These are phyloP conservation scores for Pseudachorutes palmiensis DNA, from an alignment of 1,140 invertebrate species.

Conservation along the genomic window DNA sequence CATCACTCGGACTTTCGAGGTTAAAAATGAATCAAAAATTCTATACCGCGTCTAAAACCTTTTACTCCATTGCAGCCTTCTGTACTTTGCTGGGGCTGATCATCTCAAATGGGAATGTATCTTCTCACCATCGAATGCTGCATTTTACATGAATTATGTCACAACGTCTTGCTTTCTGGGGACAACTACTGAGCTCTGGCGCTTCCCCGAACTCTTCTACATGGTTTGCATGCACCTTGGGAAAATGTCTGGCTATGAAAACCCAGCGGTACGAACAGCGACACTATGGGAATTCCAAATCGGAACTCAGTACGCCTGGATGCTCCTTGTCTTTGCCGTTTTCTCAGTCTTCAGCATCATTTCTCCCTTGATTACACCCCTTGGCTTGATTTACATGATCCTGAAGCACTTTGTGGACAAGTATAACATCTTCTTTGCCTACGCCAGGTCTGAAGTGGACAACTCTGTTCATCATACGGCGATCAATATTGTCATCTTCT, in stretches of 20 bases:
- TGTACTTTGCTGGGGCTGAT: background rate
- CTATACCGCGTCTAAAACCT: too few relatives aligned
- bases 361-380: constrained; percentile 87
- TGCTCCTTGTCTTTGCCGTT: constrained; percentile 84
- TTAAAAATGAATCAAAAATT: constrained; percentile 31
- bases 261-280: constrained; percentile 73
- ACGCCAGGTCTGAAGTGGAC: constrained; percentile 64
- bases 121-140: constrained; percentile 88
- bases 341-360: constrained; percentile 83
- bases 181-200: constrained; percentile 54
- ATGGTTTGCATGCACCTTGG: constrained; percentile 70
- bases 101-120: constrained; percentile 57
- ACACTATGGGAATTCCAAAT: constrained; percentile 90
- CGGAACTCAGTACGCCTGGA: constrained; percentile 92
- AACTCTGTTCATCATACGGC: constrained; percentile 54
- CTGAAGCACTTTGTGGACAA: constrained; percentile 90
- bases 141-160: constrained; percentile 94
- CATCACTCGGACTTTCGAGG: constrained; percentile 79
- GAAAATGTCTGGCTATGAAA: constrained; percentile 56
- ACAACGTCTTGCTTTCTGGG: constrained; percentile 90
- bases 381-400: constrained; percentile 75
- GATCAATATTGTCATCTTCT: constrained; percentile 54
- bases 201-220: constrained; percentile 84
- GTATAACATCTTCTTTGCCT: constrained; percentile 93
- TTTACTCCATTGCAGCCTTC: background rate